Evolutionary conservation across 2,888 invertebrate species (phyloP), one percentile per base, ranked within the genome.

Genomic region (Agelastica alni): DNA sequence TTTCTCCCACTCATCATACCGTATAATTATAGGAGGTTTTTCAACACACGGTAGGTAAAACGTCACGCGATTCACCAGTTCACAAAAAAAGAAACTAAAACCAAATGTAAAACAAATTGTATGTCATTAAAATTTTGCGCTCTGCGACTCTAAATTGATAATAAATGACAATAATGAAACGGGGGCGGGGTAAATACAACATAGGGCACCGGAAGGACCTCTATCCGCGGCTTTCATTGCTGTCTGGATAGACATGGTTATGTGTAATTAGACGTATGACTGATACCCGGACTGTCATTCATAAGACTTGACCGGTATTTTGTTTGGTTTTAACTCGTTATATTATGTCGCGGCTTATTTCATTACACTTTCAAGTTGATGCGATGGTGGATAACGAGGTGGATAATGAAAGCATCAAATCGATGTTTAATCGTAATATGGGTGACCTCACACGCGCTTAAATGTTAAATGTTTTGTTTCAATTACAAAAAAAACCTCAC

Each of bases 131-230:
- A 74, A 72, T 75, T 75, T 76, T 73, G 75, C 76, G 75, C 75
- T 74, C 63, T 66, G 64, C 74, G 72, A 68, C 66, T 72, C 68
- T 70, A 74, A 75, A 76, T 76, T 76, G 75, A 73, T 75, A 75
- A 75, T 75, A 75, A 75, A 76, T 76, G 75, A 76, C 75, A 75
- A 75, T 76, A 76, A 76, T 75, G 72, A 75, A 75, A 72, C 64
- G 73, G 66, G 64, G 74, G 75, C 73, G 73, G 68, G 68, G 64
- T 65, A 66, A 67, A 66, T 74, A 69, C 68, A 70, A 70, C 73
- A 69, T 61, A 59, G 67, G 67, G 64, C 70, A 71, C 73, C 70
- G 74, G 74, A 74, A 74, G 71, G 70, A 66, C 62, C 65, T 56
- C 47, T 64, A 62, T 67, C 64, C 70, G 69, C 68, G 60, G 70